Percentiles rank a stretch among this genome's conserved stretches.
phyloP scores from a whole-genome alignment of 2,113 vertebrate species.

The Fukomys damarensis region DNA sequence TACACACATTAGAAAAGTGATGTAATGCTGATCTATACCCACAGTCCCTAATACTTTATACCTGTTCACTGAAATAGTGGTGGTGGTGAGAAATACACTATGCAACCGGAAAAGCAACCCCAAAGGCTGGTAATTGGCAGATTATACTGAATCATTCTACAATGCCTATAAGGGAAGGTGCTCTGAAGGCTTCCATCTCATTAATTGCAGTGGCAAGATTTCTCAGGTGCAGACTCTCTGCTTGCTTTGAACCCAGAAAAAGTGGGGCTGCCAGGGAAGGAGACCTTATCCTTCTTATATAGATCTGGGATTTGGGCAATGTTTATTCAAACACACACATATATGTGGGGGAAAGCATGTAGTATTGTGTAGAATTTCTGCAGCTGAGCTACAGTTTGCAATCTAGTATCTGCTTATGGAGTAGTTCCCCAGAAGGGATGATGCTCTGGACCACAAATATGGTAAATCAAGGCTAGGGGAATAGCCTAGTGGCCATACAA shows the following conservation, averaged over 20 bases:
- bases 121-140: background rate
- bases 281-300: background rate
- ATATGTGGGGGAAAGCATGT: background rate
- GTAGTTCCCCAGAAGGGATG: background rate
- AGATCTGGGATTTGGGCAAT: background rate
- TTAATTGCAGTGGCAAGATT: background rate
- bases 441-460: background rate
- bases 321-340: background rate
- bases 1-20: background rate
- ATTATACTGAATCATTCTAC: background rate
- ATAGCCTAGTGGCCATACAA: background rate
- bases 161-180: background rate
- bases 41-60: background rate
- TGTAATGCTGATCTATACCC: background rate
- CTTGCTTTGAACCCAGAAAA: background rate
- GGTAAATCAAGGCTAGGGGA: background rate
- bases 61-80: background rate
- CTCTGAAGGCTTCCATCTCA: background rate
- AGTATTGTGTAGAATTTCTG: background rate
- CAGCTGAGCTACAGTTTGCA: background rate
- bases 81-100: background rate
- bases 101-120: background rate
- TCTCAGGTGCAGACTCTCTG: background rate
- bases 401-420: background rate
- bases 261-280: background rate